These are phyloP conservation scores for Homarus americanus DNA, from an alignment of 1,140 invertebrate genomes.

Conservation along the genomic window DNA sequence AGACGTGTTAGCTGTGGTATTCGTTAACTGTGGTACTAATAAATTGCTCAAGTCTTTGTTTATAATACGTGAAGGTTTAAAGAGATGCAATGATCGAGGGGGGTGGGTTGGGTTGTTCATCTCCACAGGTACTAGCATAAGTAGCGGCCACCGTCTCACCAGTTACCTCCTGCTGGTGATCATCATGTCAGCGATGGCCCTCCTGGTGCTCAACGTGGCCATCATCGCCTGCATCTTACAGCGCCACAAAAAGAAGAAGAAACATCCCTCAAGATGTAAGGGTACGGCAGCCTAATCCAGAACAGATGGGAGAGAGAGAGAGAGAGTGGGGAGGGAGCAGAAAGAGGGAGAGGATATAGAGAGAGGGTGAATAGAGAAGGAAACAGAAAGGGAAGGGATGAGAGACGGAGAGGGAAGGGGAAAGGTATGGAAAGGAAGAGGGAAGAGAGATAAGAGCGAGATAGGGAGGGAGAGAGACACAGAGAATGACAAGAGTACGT, in stretches of 20 bases:
- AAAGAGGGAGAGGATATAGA: background rate
- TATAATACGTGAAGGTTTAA: too few species aligned
- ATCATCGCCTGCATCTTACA: constrained; percentile 18
- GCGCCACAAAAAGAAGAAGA: background rate
- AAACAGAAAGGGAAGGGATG: background rate
- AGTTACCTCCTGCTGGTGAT: constrained; percentile 27
- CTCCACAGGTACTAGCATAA: background rate
- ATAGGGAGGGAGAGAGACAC: background rate
- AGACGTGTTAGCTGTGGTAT: too few species aligned
- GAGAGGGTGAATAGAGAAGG: background rate
- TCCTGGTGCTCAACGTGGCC: constrained; percentile 22
- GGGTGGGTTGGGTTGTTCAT: too few species aligned
- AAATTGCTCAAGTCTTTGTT: too few species aligned
- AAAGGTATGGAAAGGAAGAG: background rate
- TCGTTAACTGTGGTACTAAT: too few species aligned
- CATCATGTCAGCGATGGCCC: constrained; percentile 20
- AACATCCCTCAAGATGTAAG: constrained; percentile 14
- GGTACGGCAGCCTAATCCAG: too few species aligned
- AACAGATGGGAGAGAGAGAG: background rate
- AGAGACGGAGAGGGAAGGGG: background rate
- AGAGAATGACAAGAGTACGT: too few species aligned
- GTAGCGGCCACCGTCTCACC: background rate
- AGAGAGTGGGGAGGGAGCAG: background rate
- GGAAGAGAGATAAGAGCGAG: background rate
- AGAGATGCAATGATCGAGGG: too few species aligned